phyloP scores from a whole-genome alignment of 2,797 vertebrate genomes.

The Champsocephalus esox region DNA sequence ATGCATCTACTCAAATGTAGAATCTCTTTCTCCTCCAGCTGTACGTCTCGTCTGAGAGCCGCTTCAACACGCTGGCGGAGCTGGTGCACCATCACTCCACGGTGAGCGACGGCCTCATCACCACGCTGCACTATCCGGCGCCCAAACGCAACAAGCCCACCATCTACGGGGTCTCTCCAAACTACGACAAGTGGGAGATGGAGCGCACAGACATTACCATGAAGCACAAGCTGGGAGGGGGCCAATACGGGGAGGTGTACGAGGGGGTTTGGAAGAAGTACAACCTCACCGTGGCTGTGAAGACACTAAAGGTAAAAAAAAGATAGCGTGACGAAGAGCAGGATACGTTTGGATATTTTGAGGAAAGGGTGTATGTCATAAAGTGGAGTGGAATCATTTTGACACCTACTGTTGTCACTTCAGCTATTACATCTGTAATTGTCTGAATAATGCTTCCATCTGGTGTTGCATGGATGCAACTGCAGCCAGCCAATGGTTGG shows the following conservation, averaged over 20 bases:
- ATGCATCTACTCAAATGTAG: slow-evolving; percentile 25
- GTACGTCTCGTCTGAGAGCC: slow-evolving; percentile 97
- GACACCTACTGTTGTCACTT: not conserved
- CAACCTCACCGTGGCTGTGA: slow-evolving; percentile 96
- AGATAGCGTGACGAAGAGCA: not conserved
- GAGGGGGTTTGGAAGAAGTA: slow-evolving; percentile 99
- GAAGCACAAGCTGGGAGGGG: slow-evolving; percentile 98
- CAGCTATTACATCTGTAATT: not conserved
- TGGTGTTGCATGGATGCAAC: slow-evolving; percentile 58
- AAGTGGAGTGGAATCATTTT: slow-evolving; percentile 16
- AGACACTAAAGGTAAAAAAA: slow-evolving; percentile 92
- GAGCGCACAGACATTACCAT: slow-evolving; percentile 99
- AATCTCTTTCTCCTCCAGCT: slow-evolving; percentile 82
- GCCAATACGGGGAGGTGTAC: slow-evolving; percentile 99
- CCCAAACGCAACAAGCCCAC: slow-evolving; percentile 99
- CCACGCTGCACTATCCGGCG: slow-evolving; percentile 96
- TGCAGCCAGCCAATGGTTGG: slow-evolving; percentile 29
- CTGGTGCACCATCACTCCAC: slow-evolving; percentile 98
- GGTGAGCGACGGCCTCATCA: slow-evolving; percentile 96
- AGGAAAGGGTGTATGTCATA: not conserved
- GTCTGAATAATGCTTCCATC: slow-evolving; percentile 64
- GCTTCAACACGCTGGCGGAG: slow-evolving; percentile 96
- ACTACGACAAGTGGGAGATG: slow-evolving; percentile 99
- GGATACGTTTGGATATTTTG: not conserved
- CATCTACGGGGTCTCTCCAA: slow-evolving; percentile 96